phyloP scores from a whole-genome alignment of 2,113 vertebrate genomes.

The Cinclus cinclus region DNA sequence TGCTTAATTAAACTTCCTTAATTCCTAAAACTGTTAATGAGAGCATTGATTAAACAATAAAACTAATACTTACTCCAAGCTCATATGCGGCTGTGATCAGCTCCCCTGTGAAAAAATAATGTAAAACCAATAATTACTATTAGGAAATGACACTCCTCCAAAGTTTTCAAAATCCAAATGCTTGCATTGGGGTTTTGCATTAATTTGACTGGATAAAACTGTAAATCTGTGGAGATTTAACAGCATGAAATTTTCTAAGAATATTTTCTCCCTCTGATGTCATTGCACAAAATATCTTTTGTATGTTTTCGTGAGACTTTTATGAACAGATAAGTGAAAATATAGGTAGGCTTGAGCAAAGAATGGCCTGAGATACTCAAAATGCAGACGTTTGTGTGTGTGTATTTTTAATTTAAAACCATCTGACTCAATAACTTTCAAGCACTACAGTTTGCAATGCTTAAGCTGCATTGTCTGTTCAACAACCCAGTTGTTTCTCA shows the following conservation, averaged over 20 bases:
- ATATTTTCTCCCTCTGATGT: conserved; percentile 77
- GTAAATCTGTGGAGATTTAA: conserved; percentile 94
- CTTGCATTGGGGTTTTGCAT: conserved; percentile 99
- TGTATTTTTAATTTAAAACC: background rate
- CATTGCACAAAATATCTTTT: conserved; percentile 74
- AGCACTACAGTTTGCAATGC: background rate
- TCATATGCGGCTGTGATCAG: conserved; percentile 99
- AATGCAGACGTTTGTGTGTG: background rate
- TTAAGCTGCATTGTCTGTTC: background rate
- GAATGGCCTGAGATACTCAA: background rate
- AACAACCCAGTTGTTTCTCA: background rate
- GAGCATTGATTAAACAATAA: conserved; percentile 99
- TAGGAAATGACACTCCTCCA: conserved; percentile 97
- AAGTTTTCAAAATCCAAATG: conserved; percentile 99
- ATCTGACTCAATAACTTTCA: background rate
- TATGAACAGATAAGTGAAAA: conserved; percentile 57
- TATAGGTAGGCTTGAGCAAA: conserved; percentile 22
- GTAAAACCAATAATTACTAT: conserved; percentile 99
- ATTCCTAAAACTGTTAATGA: conserved; percentile 99
- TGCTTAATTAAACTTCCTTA: conserved; percentile 99
- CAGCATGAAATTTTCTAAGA: conserved; percentile 97
- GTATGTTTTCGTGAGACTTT: conserved; percentile 57
- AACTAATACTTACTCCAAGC: conserved; percentile 99
- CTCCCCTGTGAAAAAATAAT: conserved; percentile 99
- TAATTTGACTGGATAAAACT: conserved; percentile 99